Base-by-base conservation (phyloP, 2,888 invertebrate genomes). In the Netelia virgata region DNA sequence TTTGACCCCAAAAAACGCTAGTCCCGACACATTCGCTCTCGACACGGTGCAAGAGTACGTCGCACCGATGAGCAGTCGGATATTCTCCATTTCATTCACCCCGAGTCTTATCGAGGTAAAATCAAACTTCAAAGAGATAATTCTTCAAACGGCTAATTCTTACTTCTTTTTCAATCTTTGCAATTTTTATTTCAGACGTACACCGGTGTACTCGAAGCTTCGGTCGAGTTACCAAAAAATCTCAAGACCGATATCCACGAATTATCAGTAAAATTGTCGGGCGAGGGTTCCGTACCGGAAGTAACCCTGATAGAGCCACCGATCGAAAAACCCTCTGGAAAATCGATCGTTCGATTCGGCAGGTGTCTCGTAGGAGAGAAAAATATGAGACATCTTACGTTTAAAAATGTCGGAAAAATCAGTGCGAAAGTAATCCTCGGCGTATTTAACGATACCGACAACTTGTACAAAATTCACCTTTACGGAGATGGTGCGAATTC, bases 241-340 rank as follows among this genome's bases (percentile, higher is more conserved):
- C 1, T 79, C 9, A 68, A 55, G 10, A 84, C 83, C 41, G 83
- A 90, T 9, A 74, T 84, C 18, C 50, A 83, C n/a, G 87, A 83
- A 59, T 84, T 93, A 2, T 78, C 77, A 3, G 84, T 94, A 16
- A 89, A 91, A 68, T 82, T 95, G 53, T 84, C 86, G 16, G 95
- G 95, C 0, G 93, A 94, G 85, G 93, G 94, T 50, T 93, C 92
- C 74, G 90, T 94, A 9, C 94, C 95, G n/a, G 92, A 94, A 90
- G 90, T 94, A 53, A 81, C 84, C 16, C 79, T 95, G 20, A 73
- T 93, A 3, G 89, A 94, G 28, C 94, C 94, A 0, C 53, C 72
- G 20, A 70, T 88, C 14, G 86, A 87, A 41, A 85, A 85, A 16
- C 84, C 73, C 28, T 87, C 88, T 1, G 89, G 89, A 61, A 83